Evolutionary conservation across 2,113 vertebrate genomes (phyloP), one percentile per base, ranked within the genome.

Genomic region (Lanius collurio): DNA sequence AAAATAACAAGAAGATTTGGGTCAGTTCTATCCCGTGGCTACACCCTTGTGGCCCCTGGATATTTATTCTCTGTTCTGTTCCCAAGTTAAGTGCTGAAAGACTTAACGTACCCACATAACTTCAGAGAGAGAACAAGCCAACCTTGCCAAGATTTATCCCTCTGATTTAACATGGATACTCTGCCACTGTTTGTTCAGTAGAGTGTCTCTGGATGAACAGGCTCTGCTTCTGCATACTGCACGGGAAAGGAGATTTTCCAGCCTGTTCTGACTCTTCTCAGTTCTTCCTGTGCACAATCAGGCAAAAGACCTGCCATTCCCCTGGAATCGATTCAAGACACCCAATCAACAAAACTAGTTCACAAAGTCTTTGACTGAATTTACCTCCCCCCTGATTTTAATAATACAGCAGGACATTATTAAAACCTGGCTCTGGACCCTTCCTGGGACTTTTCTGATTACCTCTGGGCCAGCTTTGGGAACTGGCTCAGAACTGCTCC

Each of bases 11-110:
- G 71, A 92, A 75, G 50, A 87, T 56, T 71, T 90, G 73, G 26
- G 69, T 71, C 64, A 49, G 18, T 75, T 83, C 56, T 83, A 90
- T 19, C n/a, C 59, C 27, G 24, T 4, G 31, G 70, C 71, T 88
- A 82, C 49, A 63, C 28, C 23, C 64, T 24, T 84, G 82, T 68
- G 71, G 47, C 33, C 39, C 63, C 35, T 75, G 60, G 52, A 49
- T 88, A 53, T 79, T 95, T 86, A 39, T 57, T 60, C 60, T 68
- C 31, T 75, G 30, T 93, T 92, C 68, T 89, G n/a, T 86, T 95
- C 68, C 76, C 1, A 33, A 68, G 64, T 46, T 62, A 67, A 86
- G 73, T 9, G 41, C 53, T 92, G 83, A 92, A 96, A 93, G 42
- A 30, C 69, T 65, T 81, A 71, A 92, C 2, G 13, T 3, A 2